Conservation (phyloP, 2,113 vertebrate genomes). For the Tragelaphus buxtoni region DNA sequence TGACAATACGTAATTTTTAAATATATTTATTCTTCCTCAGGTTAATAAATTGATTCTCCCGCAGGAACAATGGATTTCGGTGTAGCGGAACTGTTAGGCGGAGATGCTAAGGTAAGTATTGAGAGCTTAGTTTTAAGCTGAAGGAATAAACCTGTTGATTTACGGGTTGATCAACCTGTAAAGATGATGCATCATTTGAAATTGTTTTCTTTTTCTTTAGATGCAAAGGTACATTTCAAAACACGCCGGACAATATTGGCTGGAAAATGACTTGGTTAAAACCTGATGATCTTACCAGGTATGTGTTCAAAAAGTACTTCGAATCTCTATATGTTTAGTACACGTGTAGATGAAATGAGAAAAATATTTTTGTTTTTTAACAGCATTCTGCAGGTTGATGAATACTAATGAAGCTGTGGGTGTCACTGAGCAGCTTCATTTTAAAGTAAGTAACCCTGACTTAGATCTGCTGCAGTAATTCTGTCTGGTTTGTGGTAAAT, state of each 20-base stretch:
- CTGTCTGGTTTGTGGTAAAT: not conserved
- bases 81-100: rapidly evolving
- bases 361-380: not conserved
- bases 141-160: not conserved
- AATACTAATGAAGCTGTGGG: not conserved
- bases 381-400: not conserved
- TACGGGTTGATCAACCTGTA: too few relatives aligned
- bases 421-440: not conserved
- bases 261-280: not conserved
- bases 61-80: not conserved
- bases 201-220: not conserved
- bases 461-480: not conserved
- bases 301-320: not conserved
- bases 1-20: not conserved
- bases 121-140: not conserved
- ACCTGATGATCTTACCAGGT: not conserved
- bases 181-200: not conserved
- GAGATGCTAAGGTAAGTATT: not conserved
- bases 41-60: not conserved
- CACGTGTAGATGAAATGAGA: not conserved
- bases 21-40: not conserved
- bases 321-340: not conserved
- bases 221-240: not conserved
- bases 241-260: not conserved
- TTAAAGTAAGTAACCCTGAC: not conserved